Base-by-base conservation (phyloP, 2,888 invertebrate species). In the Conus canariensis region DNA sequence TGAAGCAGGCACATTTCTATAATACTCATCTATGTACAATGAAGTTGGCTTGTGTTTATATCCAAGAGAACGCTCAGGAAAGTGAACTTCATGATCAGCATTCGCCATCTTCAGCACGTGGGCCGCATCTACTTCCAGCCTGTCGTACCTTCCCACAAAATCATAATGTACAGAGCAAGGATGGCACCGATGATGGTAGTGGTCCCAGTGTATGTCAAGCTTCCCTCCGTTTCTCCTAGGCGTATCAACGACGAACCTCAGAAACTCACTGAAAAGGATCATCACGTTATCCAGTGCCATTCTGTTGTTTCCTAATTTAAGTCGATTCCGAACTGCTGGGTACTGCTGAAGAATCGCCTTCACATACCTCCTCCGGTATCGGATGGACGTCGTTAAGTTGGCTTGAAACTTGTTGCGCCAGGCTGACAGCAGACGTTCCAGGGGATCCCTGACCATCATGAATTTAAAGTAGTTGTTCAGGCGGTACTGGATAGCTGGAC, bases 71-170 rank as follows among this genome's bases (percentile, higher is more conserved):
- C 95, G 90, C 16, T 96, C 85, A 1, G 95, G 95, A 70, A 95
- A 95, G 80, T 92, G 90, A 12, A 95, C 92, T n/a, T 92, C 59
- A 12, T 93, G 80, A n/a, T 92, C 90, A 0, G 93, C 93, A 8
- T 91, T 88, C 10, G 95, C 90, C 67, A 92, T 91, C 30, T 94
- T 90, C 56, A 95, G 91, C 16, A 95, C 93, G 25, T 91, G 97
- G 7, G 97, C 97, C 0, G 98, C 97, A 95, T 99, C 99, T 94
- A 98, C 98, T 74, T 98, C 97, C 10, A 99, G 96, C 0, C 98
- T 98, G 95, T 98, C 98, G 96, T 98, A 98, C 97, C 98, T 98
- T 94, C 98, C 98, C 92, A 99, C 97, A 95, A 98, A 97, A 95
- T 98, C 98, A 96, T 99, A 99, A 95, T 98, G 98, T 92, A 99